These are phyloP conservation scores for Nesoenas mayeri DNA, from an alignment of 2,113 vertebrate genomes.

Conservation along the genomic window DNA sequence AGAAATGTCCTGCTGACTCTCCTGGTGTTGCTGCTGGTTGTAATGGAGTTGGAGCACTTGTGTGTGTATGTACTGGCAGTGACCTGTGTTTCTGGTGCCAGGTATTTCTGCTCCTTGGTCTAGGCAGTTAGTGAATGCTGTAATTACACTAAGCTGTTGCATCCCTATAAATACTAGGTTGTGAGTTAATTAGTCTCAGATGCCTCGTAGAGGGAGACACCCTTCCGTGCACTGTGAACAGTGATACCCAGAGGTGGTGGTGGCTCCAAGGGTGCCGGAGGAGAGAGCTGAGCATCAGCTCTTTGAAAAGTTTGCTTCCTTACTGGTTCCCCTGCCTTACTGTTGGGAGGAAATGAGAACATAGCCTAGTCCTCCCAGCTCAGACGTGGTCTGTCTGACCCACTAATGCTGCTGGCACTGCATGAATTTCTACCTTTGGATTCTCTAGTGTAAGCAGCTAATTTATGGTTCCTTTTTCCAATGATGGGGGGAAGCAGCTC, in stretches of 20 bases:
- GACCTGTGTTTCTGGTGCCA: constrained; percentile 12
- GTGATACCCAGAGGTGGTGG: background rate
- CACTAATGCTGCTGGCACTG: constrained; percentile 34
- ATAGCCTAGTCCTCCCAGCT: background rate
- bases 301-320: background rate
- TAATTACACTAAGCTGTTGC: constrained; percentile 35
- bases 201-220: background rate
- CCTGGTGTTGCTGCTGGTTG: background rate
- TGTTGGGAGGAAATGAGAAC: background rate
- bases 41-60: background rate
- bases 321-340: background rate
- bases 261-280: background rate
- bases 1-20: background rate
- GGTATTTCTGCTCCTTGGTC: background rate
- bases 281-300: background rate
- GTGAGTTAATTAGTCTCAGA: constrained; percentile 32
- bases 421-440: constrained; percentile 29
- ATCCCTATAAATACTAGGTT: constrained; percentile 1
- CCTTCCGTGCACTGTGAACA: background rate
- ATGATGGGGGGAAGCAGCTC: constrained; percentile 13
- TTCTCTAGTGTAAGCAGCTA: constrained; percentile 34
- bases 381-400: background rate
- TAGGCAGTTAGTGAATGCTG: background rate
- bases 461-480: constrained; percentile 41
- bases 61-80: background rate